Conservation (phyloP, 2,888 invertebrate species). For the Caenorhabditis afra region DNA sequence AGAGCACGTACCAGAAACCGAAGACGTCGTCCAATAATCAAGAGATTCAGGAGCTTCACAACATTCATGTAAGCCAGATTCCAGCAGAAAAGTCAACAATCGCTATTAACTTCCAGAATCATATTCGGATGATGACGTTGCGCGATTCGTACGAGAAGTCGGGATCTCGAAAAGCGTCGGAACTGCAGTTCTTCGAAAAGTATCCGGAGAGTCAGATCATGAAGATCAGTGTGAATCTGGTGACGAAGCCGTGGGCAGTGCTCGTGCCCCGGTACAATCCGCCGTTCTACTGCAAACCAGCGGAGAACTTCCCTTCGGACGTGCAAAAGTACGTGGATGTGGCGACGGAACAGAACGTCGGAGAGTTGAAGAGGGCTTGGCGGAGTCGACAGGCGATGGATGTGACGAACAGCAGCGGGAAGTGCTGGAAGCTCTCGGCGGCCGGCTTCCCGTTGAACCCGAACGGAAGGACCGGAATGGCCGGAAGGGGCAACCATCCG, state of each 20-base stretch:
- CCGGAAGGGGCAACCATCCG: constrained; percentile 76
- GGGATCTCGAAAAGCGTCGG: constrained; percentile 28
- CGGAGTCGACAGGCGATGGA: constrained; percentile 68
- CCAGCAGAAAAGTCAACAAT: neutral
- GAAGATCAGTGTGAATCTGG: constrained; percentile 50
- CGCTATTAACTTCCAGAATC: constrained; percentile 25
- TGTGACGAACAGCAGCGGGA: constrained; percentile 44
- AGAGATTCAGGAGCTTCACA: constrained; percentile 42
- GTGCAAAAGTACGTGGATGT: constrained; percentile 73
- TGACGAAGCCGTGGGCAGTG: constrained; percentile 61
- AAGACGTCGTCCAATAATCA: constrained; percentile 19
- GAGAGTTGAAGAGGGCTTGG: constrained; percentile 68
- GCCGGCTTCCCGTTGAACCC: constrained; percentile 79
- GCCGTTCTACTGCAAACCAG: constrained; percentile 71
- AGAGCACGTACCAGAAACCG: constrained; percentile 37
- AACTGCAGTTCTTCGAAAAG: constrained; percentile 42
- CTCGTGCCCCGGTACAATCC: constrained; percentile 72
- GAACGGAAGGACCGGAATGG: constrained; percentile 71
- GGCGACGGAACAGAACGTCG: constrained; percentile 69
- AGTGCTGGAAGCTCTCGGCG: constrained; percentile 59
- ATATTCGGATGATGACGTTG: constrained; percentile 56
- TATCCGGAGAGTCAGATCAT: constrained; percentile 47
- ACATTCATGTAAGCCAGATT: constrained; percentile 34
- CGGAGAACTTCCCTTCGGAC: constrained; percentile 71
- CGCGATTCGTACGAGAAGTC: constrained; percentile 51